Conservation (phyloP, 2,888 invertebrate genomes). For the Dyspetes luteomarginatus region DNA sequence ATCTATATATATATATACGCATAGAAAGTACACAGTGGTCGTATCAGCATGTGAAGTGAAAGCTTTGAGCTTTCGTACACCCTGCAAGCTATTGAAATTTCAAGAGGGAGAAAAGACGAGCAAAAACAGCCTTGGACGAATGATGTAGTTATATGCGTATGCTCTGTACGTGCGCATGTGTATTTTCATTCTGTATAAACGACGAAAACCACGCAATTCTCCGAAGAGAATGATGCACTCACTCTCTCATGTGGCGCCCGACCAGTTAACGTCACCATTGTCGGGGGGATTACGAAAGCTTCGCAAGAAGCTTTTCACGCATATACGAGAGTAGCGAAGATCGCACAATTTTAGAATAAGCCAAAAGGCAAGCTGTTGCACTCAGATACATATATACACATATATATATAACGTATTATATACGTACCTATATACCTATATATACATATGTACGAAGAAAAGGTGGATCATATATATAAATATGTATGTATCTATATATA, state of each 20-base stretch:
- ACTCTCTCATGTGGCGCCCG: constrained; percentile 30
- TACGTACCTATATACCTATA: not conserved
- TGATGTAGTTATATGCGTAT: not conserved
- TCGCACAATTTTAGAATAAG: constrained; percentile 74
- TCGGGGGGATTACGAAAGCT: constrained; percentile 58
- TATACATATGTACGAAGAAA: not conserved
- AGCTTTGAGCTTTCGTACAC: constrained; percentile 41
- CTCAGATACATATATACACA: not conserved
- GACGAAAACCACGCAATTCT: constrained; percentile 37
- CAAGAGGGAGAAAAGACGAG: constrained; percentile 21
- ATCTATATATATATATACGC: not conserved
- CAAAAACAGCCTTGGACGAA: constrained; percentile 3
- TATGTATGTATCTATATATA: not conserved
- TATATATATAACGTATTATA: not conserved
- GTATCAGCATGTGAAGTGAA: constrained; percentile 26
- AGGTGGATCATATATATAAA: not conserved
- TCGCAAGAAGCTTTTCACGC: constrained; percentile 21
- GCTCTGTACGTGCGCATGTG: not conserved
- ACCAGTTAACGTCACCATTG: constrained; percentile 56
- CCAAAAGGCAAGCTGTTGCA: constrained; percentile 24
- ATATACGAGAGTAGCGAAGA: constrained; percentile 65
- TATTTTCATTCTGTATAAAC: constrained; percentile 6
- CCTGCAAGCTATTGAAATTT: constrained; percentile 41
- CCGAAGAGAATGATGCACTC: constrained; percentile 47
- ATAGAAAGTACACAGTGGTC: not conserved